Evolutionary conservation across 2,797 vertebrate species (phyloP), one percentile per base, ranked within the genome.

Genomic region (Phoeniculus purpureus): DNA sequence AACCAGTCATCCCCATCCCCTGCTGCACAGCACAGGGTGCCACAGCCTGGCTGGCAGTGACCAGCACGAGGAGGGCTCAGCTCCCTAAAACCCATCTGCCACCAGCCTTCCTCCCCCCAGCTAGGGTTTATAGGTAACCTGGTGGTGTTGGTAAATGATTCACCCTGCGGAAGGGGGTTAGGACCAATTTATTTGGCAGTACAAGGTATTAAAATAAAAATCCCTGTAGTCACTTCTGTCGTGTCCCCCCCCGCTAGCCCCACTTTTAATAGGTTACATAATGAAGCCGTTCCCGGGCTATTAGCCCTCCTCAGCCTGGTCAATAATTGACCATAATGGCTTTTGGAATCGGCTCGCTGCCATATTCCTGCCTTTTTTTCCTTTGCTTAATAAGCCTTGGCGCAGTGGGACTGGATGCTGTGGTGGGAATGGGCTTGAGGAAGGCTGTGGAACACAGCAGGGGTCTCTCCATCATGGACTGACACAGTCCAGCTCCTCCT

Each of bases 231-330:
- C 93, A 71, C 93, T 90, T 81, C 81, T 87, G 89, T 79, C 84
- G 16, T 29, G 83, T n/a, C 73, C 93, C 71, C 76, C 81, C 79
- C 51, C 81, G 82, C 82, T 91, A 95, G 94, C 90, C 95, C 87
- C 64, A 66, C 76, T 94, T 93, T 96, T 96, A 97, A 97, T 96
- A 96, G 95, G 93, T 97, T 93, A 97, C 94, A 90, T 92, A 97
- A 94, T 94, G 96, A 90, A 95, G 94, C 92, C 91, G 82, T 94
- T 91, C 72, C 86, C 70, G 81, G 92, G 82, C 94, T 94, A 92
- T 93, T 90, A 91, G 92, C 92, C 95, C 94, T 93, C 87, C 88
- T 94, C 86, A 84, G 85, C 78, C 74, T 90, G 81, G 93, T 92
- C 95, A 93, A 96, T 96, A 89, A 95, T 96, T 96, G 91, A 95